Percentiles rank a stretch among this genome's conserved stretches.
phyloP scores from a whole-genome alignment of 2,113 vertebrate genomes.

The Tachycineta bicolor region DNA sequence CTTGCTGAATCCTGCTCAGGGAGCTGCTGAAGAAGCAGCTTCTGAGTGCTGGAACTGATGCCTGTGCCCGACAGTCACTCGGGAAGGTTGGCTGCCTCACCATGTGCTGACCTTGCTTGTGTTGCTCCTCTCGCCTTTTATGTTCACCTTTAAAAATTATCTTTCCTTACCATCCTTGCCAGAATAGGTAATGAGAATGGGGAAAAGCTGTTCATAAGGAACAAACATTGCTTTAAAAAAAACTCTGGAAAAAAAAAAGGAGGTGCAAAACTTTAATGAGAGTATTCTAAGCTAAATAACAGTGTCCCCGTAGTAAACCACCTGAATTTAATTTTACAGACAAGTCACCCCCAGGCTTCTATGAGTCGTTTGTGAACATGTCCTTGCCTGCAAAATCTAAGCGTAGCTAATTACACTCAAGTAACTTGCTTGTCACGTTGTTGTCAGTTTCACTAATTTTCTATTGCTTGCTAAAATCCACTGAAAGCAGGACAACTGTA shows the following conservation, averaged over 20 bases:
- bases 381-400: background rate
- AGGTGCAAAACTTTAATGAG: background rate
- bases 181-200: background rate
- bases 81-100: background rate
- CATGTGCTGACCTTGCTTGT: fast-evolving
- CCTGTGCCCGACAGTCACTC: background rate
- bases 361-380: background rate
- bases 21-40: background rate
- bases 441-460: background rate
- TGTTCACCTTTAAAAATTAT: background rate
- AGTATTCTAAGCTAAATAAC: background rate
- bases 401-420: background rate
- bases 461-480: background rate
- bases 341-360: background rate
- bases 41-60: no score
- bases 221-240: background rate
- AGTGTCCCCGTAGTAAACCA: background rate
- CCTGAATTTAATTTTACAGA: background rate
- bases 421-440: background rate
- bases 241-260: background rate
- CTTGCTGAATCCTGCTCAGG: fast-evolving
- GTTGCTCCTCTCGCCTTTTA: background rate
- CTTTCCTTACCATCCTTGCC: background rate
- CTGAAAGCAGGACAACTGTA: background rate
- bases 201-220: background rate